Evolutionary conservation across 2,797 vertebrate genomes (phyloP).

Genomic region (Siniperca scherzeri): DNA sequence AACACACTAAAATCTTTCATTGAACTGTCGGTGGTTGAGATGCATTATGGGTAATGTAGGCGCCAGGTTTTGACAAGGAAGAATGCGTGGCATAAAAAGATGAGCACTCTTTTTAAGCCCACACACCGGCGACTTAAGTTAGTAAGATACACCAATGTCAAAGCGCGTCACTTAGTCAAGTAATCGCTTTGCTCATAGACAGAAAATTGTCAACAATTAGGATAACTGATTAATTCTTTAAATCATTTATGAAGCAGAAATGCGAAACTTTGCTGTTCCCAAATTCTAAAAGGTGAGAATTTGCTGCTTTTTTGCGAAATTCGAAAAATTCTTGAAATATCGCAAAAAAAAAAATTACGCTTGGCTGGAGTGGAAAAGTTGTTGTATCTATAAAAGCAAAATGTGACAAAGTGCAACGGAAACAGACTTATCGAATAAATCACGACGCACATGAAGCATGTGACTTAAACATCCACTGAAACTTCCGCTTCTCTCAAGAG

Average conservation of each 20-base stretch:
- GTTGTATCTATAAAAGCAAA: background rate
- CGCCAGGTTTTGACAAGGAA: background rate
- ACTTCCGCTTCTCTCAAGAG: background rate
- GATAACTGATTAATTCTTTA: too few species aligned
- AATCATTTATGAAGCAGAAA: too few species aligned
- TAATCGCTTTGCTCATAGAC: too few species aligned
- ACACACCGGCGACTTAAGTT: background rate
- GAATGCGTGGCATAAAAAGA: background rate
- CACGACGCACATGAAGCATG: background rate
- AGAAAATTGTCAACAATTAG: too few species aligned
- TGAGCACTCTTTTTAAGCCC: too few species aligned
- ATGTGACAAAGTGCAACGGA: background rate
- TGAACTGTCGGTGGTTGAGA: background rate
- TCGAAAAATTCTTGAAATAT: too few species aligned
- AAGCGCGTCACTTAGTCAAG: background rate
- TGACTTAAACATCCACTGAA: background rate
- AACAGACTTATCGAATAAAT: background rate
- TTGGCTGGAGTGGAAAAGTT: too few species aligned
- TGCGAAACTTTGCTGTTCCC: too few species aligned
- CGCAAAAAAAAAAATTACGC: too few species aligned
- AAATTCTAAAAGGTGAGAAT: too few species aligned
- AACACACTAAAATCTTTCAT: background rate
- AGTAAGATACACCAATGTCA: background rate
- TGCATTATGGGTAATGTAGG: background rate
- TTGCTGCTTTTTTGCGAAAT: too few species aligned